Conservation (phyloP, 2,797 vertebrate genomes). For the Orestias chungarensis region DNA sequence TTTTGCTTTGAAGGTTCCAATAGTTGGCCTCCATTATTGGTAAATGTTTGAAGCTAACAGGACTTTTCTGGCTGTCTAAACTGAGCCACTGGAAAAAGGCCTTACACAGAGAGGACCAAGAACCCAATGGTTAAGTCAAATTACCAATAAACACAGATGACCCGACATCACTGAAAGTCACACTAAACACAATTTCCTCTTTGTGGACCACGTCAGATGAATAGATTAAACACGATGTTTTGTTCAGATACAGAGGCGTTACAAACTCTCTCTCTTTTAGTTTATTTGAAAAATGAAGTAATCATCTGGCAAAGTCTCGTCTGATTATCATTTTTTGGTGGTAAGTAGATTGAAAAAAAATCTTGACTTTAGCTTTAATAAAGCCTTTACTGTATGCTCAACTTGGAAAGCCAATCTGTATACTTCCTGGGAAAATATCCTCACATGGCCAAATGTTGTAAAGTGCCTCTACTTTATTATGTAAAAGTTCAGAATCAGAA, state of each 20-base stretch:
- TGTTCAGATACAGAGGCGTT: no score
- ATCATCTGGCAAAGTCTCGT: no score
- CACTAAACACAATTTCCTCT: no score
- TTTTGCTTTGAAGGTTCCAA: no score
- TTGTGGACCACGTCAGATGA: no score
- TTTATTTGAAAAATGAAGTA: not conserved
- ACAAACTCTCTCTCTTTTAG: no score
- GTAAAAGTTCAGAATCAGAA: not conserved
- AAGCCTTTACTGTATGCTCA: not conserved
- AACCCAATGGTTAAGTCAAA: no score
- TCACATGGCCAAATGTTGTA: not conserved
- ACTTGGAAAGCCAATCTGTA: not conserved
- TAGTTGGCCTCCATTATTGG: no score
- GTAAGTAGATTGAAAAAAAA: not conserved
- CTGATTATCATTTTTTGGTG: not conserved
- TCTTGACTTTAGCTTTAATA: not conserved
- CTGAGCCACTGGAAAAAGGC: no score
- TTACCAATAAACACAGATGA: constrained; percentile 3
- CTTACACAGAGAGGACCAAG: no score
- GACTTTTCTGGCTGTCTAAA: not conserved
- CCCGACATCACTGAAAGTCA: not conserved
- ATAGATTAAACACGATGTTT: no score
- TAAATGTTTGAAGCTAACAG: no score
- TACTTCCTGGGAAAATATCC: not conserved
- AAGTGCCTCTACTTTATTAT: not conserved